Evolutionary conservation across 1,140 invertebrate species (phyloP).

Genomic region (Aplysia californica): DNA sequence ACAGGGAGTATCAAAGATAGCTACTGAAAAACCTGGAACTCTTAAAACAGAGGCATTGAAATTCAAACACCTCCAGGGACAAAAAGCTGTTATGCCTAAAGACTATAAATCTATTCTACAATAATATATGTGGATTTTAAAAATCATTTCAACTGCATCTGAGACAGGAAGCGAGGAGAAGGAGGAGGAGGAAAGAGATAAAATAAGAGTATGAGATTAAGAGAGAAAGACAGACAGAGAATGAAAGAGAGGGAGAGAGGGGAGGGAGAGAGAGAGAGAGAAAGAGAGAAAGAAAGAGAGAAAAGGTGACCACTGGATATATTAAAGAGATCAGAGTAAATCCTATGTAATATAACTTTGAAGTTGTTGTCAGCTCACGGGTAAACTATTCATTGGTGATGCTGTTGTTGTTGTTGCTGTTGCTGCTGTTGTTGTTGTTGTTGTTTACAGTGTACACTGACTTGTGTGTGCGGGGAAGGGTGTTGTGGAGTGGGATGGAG

Average conservation of each 20-base stretch:
- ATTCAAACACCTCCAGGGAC: neutral
- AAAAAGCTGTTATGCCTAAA: neutral
- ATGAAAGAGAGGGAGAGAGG: no score
- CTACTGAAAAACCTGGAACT: no score
- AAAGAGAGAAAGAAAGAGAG: slow-evolving; percentile 3
- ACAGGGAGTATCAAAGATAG: neutral
- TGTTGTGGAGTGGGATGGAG: neutral
- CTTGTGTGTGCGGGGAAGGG: neutral
- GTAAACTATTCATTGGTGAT: neutral
- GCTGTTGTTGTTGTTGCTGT: neutral
- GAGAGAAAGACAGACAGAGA: no score
- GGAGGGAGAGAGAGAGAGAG: neutral
- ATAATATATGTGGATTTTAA: no score
- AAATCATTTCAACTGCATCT: no score
- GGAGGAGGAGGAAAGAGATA: no score
- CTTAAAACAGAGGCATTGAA: neutral
- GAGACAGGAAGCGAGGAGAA: neutral
- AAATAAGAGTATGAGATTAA: no score
- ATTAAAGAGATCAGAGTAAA: neutral
- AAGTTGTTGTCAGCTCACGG: no score
- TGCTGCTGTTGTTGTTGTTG: neutral
- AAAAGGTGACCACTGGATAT: neutral
- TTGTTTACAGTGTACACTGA: neutral
- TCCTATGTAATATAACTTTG: neutral
- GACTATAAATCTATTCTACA: no score